phyloP scores from a whole-genome alignment of 1,140 invertebrate species.

The Zophobas morio region DNA sequence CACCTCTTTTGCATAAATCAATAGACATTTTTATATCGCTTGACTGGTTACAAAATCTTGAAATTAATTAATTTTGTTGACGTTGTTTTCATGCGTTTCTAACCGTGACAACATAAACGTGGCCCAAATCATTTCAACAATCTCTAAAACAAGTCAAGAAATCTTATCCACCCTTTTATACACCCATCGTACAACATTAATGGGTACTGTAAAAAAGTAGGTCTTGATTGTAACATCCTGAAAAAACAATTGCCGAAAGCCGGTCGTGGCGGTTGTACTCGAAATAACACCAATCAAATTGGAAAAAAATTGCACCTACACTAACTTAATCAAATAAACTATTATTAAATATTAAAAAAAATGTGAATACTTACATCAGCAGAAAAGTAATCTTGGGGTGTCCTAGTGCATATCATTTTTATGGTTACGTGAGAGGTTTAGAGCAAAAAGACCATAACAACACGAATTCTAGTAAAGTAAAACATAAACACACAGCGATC shows the following conservation, averaged over 20 bases:
- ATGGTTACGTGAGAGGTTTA: conserved; percentile 44
- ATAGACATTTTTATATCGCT: conserved; percentile 42
- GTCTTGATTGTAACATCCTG: too few species aligned
- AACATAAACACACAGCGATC: conserved; percentile 46
- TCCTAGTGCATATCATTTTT: conserved; percentile 54
- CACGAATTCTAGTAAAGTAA: conserved; percentile 29
- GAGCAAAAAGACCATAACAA: conserved; percentile 13
- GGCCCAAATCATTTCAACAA: too few species aligned
- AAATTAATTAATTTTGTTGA: conserved; percentile 38
- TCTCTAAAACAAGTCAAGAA: neutral
- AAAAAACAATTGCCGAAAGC: too few species aligned
- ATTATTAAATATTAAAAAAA: conserved; percentile 5
- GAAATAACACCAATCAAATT: too few species aligned
- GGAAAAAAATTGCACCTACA: too few species aligned
- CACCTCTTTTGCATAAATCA: conserved; percentile 43
- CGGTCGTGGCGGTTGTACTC: too few species aligned
- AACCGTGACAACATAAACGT: neutral
- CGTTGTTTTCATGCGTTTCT: conserved; percentile 5
- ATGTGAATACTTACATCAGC: conserved; percentile 53
- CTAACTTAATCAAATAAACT: conserved; percentile 7
- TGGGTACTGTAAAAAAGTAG: too few species aligned
- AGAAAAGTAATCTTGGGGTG: conserved; percentile 55
- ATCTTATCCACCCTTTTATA: neutral
- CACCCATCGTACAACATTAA: too few species aligned
- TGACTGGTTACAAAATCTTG: conserved; percentile 43